Base-by-base conservation (phyloP, 2,113 vertebrate genomes). In the Antechinus stuartii region DNA sequence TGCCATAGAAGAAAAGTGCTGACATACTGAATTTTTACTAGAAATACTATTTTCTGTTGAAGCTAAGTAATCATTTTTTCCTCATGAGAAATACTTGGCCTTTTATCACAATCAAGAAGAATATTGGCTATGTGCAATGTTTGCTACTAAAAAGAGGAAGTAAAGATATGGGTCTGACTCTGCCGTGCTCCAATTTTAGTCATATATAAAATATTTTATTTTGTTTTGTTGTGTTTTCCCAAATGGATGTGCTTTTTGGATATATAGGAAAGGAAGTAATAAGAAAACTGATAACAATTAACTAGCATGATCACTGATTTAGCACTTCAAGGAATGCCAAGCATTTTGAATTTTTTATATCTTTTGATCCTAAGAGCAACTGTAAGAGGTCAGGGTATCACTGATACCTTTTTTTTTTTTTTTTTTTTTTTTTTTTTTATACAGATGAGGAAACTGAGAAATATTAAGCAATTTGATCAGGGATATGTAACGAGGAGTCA, bases 1-100 rank as follows among this genome's bases (percentile, higher is more conserved):
- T 95, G 93, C 96, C 96, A 97, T 93, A 93, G 94, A 96, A 95
- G 53, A 97, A 97, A 96, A 94, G 2, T 97, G 93, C 94, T 96
- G 92, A 97, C 56, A 76, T 94, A 96, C 16, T 68, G 92, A 95
- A 97, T 91, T 95, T 12, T 90, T 96, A 90, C 76, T 92, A 89
- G 95, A 94, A 93, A n/a, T n/a, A 95, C 68, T n/a, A 84, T 84
- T 84, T 84, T 84, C 68, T 7, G 8, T 23, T 84, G 68, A 84
- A 42, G n/a, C 35, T 84, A 84, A 84, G 68, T 84, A 84, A 84
- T 84, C n/a, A 84, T 84, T 84, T 84, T 52, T 84, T 84, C 68
- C n/a, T 84, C 68, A 84, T 42, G 68, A 42, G 68, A 84, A 84
- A 84, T 42, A 8, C 35, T 84, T 84, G 68, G 68, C 68, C 68